Evolutionary conservation across 1,140 invertebrate species (phyloP).

Genomic region (Eriocheir sinensis): DNA sequence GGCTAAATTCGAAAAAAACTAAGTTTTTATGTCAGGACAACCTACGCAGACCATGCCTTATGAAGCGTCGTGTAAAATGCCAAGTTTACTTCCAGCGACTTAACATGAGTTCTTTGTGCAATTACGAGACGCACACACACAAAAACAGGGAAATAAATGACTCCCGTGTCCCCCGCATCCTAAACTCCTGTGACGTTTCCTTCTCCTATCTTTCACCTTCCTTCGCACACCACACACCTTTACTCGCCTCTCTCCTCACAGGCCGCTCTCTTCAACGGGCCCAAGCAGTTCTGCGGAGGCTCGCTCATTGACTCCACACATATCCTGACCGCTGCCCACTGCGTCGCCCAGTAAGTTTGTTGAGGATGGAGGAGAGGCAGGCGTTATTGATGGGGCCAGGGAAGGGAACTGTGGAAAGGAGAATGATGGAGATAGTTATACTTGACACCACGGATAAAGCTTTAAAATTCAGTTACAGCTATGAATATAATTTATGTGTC

Average conservation of each 20-base stretch:
- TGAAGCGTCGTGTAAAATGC: no score
- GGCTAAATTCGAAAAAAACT: no score
- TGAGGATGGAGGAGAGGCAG: background rate
- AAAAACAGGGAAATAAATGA: background rate
- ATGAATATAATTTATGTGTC: no score
- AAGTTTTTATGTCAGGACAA: no score
- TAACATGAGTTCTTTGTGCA: no score
- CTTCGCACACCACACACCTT: background rate
- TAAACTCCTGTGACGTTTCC: background rate
- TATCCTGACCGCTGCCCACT: constrained; percentile 95
- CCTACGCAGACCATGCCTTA: no score
- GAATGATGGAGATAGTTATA: background rate
- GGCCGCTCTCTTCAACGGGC: constrained; percentile 89
- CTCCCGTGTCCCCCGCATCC: background rate
- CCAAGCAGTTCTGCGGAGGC: constrained; percentile 94
- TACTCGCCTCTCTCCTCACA: constrained; percentile 20
- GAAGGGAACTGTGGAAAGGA: background rate
- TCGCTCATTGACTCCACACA: constrained; percentile 92
- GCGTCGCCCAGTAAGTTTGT: constrained; percentile 90
- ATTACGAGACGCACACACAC: no score
- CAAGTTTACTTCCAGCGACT: no score
- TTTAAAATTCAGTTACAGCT: no score
- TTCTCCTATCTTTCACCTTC: background rate
- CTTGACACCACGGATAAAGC: no score
- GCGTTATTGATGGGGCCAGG: background rate